phyloP scores from a whole-genome alignment of 1,140 invertebrate species.

The Sesamia nonagrioides region DNA sequence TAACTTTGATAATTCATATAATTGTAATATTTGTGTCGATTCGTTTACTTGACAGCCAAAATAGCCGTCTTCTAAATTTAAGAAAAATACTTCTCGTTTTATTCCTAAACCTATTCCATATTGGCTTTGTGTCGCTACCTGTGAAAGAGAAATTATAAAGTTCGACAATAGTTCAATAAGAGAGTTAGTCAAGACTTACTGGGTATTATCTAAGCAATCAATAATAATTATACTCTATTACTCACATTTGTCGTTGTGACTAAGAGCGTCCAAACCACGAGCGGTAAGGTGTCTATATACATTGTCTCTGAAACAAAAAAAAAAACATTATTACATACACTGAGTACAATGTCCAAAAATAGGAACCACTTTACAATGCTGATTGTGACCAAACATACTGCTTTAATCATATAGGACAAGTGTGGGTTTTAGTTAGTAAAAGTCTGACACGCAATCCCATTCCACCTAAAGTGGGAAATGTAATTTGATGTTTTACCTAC shows the following conservation, averaged over 20 bases:
- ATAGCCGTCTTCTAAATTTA: conserved; percentile 98
- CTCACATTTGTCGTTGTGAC: conserved; percentile 87
- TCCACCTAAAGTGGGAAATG: no score
- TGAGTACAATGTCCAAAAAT: neutral
- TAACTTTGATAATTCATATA: conserved; percentile 97
- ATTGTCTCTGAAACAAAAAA: conserved; percentile 83
- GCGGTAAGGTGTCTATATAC: conserved; percentile 85
- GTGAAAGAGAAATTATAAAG: conserved; percentile 59
- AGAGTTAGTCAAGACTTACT: neutral
- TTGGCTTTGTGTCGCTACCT: conserved; percentile 92
- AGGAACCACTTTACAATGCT: no score
- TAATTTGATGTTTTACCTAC: no score
- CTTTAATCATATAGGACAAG: no score
- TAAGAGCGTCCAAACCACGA: conserved; percentile 85
- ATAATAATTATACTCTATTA: conserved; percentile 55
- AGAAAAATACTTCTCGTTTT: conserved; percentile 97
- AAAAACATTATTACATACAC: conserved; percentile 31
- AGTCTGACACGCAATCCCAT: no score
- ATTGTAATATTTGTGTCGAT: conserved; percentile 97
- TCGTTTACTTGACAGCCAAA: conserved; percentile 99
- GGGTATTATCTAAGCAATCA: neutral
- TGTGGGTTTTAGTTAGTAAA: no score
- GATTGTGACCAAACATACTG: no score
- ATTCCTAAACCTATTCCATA: conserved; percentile 93
- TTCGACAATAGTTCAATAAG: conserved; percentile 8